phyloP scores from a whole-genome alignment of 2,113 vertebrate species.

The Larimichthys crocea region DNA sequence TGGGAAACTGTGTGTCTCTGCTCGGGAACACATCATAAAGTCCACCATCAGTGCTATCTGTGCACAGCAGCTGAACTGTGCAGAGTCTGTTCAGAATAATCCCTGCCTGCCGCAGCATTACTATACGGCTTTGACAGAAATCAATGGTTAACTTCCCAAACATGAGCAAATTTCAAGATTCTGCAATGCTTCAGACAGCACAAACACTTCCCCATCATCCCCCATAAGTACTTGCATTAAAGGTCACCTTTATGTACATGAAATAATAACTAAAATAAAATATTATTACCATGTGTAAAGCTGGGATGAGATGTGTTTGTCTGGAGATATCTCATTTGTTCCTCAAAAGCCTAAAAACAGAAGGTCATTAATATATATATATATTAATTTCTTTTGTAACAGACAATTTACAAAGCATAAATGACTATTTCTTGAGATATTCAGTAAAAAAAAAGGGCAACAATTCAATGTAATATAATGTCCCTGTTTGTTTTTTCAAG shows the following conservation, averaged over 20 bases:
- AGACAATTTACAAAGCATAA: not conserved
- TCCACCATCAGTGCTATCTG: not conserved
- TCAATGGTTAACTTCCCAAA: too few species aligned
- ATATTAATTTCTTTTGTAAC: not conserved
- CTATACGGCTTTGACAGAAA: too few species aligned
- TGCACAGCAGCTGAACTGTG: not conserved
- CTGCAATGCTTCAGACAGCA: not conserved
- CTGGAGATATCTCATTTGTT: not conserved
- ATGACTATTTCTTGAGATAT: not conserved
- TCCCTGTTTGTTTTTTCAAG: too few species aligned
- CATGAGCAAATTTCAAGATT: not conserved
- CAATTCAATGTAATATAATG: too few species aligned
- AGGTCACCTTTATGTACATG: not conserved
- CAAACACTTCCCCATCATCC: not conserved
- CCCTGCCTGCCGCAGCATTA: not conserved
- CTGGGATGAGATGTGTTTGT: fast-evolving
- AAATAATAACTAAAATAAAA: not conserved
- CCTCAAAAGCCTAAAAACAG: conserved; percentile 75
- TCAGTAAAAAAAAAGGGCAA: not conserved
- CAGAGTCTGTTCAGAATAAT: not conserved
- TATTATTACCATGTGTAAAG: conserved; percentile 34
- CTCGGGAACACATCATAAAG: not conserved
- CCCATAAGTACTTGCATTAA: not conserved
- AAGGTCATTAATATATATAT: not conserved
- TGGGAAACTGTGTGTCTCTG: not conserved